These are phyloP conservation scores for Xiphophorus hellerii DNA, from an alignment of 2,113 vertebrate species.

Conservation along the genomic window DNA sequence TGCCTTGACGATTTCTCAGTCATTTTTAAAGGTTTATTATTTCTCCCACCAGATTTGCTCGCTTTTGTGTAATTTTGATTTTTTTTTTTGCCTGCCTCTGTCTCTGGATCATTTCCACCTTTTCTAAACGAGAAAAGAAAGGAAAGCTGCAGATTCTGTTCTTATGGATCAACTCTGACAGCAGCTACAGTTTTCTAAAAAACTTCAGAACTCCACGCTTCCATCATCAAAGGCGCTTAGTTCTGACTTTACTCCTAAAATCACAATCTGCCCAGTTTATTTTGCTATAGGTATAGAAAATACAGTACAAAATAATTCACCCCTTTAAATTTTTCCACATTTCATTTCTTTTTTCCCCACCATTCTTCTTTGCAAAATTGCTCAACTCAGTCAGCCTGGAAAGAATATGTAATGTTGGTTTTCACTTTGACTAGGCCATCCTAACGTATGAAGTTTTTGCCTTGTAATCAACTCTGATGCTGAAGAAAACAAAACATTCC, in stretches of 20 bases:
- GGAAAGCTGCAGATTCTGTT: not conserved
- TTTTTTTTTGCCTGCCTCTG: not conserved
- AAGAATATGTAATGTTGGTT: too few relatives aligned
- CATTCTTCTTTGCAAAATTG: too few relatives aligned
- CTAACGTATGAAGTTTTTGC: too few relatives aligned
- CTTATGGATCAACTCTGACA: constrained; percentile 3
- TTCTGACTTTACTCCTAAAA: constrained; percentile 15
- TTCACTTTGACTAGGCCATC: too few relatives aligned
- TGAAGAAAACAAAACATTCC: too few relatives aligned
- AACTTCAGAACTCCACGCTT: not conserved
- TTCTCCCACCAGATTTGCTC: not conserved
- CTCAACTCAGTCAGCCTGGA: too few relatives aligned
- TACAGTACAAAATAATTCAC: too few relatives aligned
- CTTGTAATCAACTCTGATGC: too few relatives aligned
- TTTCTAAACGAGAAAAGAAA: not conserved
- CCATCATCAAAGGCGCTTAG: constrained; percentile 5
- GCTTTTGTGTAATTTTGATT: too few relatives aligned
- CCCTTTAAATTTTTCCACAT: too few relatives aligned
- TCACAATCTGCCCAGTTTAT: too few relatives aligned
- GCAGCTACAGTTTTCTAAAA: not conserved
- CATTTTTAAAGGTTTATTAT: not conserved
- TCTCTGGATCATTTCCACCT: not conserved
- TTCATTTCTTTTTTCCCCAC: not conserved
- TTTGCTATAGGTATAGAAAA: too few relatives aligned
- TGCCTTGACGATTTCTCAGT: not conserved